Evolutionary conservation across 2,113 vertebrate genomes (phyloP), one percentile per base, ranked within the genome.

Genomic region (Sapayoa aenigma): DNA sequence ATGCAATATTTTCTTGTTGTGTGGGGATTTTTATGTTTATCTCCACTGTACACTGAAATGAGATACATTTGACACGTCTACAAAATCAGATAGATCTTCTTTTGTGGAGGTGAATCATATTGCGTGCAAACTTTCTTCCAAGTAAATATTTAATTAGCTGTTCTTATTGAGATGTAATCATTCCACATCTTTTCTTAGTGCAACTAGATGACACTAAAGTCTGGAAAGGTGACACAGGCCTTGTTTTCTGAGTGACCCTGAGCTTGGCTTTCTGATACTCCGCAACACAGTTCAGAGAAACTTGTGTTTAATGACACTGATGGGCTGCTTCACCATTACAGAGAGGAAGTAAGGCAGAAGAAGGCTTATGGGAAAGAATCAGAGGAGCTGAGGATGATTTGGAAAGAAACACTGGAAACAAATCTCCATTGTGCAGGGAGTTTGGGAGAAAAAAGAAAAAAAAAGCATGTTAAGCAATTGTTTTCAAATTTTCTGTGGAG

Each of bases 141-240:
- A 58, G 39, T 71, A 90, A 88, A 80, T 88, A 88, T 93, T 93
- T 95, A 88, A 87, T 85, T 93, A 89, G 3, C 23, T 67, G 44
- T 9, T 46, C 13, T 79, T 84, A 37, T 2, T 66, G 41, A 55
- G 31, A 42, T 71, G 14, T 20, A 62, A 39, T 62, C 28, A 42
- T 80, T 75, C 78, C 75, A 7, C 30, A n/a, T 47, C 12, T 67
- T 89, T 84, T 9, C 53, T 87, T 35, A n/a, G 35, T 69, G 41
- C 22, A 50, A 55, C 50, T 16, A 68, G 28, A 39, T 2, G 12
- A 28, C 24, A 16, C 4, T 25, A 35, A 56, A 24, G 10, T 84
- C 53, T 52, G 25, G 50, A 49, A 89, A 68, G 17, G 22, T 63
- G 44, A 87, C 58, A 52, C 6, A 17, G 30, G 5, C 9, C 12